A percentile compares a stretch with the other conserved stretches of the same genome.
Evolutionary conservation across 2,797 vertebrate species (phyloP).

Genomic region (Ambastaia sidthimunki): DNA sequence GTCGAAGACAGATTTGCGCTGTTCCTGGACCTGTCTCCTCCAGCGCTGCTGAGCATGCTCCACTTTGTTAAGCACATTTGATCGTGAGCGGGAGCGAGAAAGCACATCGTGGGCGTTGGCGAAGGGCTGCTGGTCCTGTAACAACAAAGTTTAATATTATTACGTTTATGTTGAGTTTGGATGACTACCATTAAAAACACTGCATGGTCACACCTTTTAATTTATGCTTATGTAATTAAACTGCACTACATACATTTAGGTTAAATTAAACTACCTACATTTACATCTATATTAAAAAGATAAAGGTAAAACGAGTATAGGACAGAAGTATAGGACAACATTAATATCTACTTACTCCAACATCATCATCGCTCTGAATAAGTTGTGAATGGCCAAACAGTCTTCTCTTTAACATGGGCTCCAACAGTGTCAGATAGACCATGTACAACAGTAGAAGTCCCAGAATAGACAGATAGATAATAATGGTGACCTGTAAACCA

Average conservation of each 20-base stretch:
- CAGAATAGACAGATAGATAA: conserved; percentile 95
- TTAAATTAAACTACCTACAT: neutral
- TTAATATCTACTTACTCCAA: conserved; percentile 86
- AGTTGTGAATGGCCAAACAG: conserved; percentile 96
- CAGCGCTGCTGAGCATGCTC: conserved; percentile 98
- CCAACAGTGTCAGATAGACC: conserved; percentile 95
- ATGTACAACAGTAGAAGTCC: conserved; percentile 95
- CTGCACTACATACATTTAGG: neutral
- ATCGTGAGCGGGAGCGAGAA: conserved; percentile 90
- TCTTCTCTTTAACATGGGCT: conserved; percentile 93
- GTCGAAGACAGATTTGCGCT: conserved; percentile 98
- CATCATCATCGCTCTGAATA: conserved; percentile 93
- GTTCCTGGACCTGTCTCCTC: conserved; percentile 97
- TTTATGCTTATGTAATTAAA: neutral
- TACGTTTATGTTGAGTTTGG: neutral
- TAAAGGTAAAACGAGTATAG: neutral
- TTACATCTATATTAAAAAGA: neutral
- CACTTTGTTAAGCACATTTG: conserved; percentile 97
- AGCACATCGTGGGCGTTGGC: conserved; percentile 94
- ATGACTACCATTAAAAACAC: neutral
- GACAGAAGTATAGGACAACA: neutral
- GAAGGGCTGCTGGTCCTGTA: conserved; percentile 96
- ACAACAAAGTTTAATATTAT: conserved; percentile 42
- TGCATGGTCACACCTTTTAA: neutral
- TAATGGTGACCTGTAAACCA: conserved; percentile 87